Percentiles rank a stretch among this genome's conserved stretches.
Evolutionary conservation across 2,113 vertebrate genomes (phyloP).

Genomic region (Ifrita kowaldi): DNA sequence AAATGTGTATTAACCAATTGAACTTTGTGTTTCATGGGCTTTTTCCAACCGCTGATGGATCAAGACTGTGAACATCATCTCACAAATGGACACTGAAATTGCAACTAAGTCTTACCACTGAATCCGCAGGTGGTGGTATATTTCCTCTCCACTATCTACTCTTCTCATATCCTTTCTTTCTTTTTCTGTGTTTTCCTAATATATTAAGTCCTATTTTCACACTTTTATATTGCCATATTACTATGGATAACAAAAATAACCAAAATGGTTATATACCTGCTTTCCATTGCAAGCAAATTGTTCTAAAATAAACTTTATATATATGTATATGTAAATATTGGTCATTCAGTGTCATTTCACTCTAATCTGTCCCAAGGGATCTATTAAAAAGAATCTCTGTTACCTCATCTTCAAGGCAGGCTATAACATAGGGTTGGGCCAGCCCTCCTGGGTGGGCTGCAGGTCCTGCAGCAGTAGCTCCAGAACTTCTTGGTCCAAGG

Average conservation of each 20-base stretch:
- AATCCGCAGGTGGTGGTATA: background rate
- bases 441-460: rapidly evolving
- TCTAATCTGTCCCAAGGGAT: background rate
- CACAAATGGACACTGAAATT: background rate
- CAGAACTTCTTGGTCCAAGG: background rate
- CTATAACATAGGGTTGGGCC: rapidly evolving
- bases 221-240: background rate
- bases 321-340: background rate
- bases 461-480: background rate
- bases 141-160: background rate
- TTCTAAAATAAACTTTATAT: background rate
- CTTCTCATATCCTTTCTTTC: background rate
- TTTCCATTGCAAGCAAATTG: background rate
- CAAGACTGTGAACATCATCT: background rate
- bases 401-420: background rate
- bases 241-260: background rate
- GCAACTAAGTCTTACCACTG: background rate
- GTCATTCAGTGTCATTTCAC: background rate
- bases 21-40: background rate
- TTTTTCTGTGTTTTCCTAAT: background rate
- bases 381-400: background rate
- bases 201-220: background rate
- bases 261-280: background rate
- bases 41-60: background rate
- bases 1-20: background rate